Conservation (phyloP, 2,888 invertebrate genomes). For the Andrena bicolor region DNA sequence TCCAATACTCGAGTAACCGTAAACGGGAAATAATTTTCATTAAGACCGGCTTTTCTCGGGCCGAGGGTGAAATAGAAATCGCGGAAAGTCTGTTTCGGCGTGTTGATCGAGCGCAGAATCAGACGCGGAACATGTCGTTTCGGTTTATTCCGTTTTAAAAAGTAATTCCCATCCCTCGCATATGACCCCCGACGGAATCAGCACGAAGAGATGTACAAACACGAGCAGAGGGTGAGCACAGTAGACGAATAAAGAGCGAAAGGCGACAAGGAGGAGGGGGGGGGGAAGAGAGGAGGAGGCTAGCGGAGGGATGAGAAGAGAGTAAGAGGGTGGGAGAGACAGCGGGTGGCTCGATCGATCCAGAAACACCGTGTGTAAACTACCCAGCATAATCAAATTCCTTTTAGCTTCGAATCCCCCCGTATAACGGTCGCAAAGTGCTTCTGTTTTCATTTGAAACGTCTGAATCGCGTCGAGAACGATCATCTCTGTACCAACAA, state of each 20-base stretch:
- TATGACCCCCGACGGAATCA: conserved; percentile 30
- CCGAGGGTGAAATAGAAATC: background rate
- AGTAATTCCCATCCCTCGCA: conserved; percentile 43
- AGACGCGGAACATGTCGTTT: background rate
- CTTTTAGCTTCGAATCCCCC: conserved; percentile 65
- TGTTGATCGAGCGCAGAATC: background rate
- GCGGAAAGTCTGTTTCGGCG: background rate
- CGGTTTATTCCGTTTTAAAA: conserved; percentile 41
- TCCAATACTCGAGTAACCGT: background rate
- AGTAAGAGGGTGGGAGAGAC: conserved; percentile 38
- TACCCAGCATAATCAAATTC: conserved; percentile 75
- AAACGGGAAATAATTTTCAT: background rate
- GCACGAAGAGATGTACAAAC: conserved; percentile 34
- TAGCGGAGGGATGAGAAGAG: background rate
- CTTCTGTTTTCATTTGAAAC: conserved; percentile 67
- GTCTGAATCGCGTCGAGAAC: conserved; percentile 55
- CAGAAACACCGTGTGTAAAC: conserved; percentile 74
- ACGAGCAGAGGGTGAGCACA: conserved; percentile 8
- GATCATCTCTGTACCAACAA: conserved; percentile 9
- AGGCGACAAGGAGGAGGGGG: conserved; percentile 21
- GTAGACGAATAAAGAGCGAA: conserved; percentile 48
- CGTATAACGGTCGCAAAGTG: conserved; percentile 58
- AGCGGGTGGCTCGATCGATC: conserved; percentile 71
- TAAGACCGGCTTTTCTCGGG: background rate
- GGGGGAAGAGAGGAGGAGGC: conserved; percentile 20